Conservation (phyloP, 2,888 invertebrate genomes). For the Microctonus hyperodae region DNA sequence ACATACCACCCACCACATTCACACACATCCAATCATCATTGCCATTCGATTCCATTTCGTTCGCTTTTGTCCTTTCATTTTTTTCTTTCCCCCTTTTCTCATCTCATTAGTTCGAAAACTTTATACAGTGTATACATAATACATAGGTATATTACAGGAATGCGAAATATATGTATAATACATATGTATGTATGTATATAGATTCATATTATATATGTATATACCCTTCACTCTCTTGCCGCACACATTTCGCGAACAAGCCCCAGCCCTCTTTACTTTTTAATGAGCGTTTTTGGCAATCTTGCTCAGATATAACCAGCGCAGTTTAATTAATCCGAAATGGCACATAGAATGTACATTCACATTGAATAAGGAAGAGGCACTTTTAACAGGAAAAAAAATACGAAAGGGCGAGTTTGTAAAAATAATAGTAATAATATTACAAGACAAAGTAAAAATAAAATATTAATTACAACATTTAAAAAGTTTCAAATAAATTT, state of each 20-base stretch:
- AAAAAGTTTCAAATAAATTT: not conserved
- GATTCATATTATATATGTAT: not conserved
- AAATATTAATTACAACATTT: not conserved
- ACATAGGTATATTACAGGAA: too few species aligned
- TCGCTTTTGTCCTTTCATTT: not conserved
- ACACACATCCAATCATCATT: not conserved
- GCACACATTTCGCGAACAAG: not conserved
- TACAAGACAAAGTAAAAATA: not conserved
- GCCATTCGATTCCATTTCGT: not conserved
- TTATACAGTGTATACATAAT: too few species aligned
- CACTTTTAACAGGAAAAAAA: not conserved
- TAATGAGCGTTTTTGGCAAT: slow-evolving; percentile 20
- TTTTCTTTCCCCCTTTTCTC: not conserved
- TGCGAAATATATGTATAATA: too few species aligned
- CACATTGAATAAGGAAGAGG: not conserved
- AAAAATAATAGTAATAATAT: not conserved
- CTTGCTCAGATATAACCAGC: not conserved
- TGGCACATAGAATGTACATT: not conserved
- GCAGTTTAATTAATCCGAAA: slow-evolving; percentile 16
- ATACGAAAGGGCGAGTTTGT: not conserved
- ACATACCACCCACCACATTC: not conserved
- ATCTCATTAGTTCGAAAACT: not conserved
- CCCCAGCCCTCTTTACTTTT: not conserved
- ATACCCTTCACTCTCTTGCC: not conserved
- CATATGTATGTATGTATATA: too few species aligned